A percentile compares a stretch with the other conserved stretches of the same genome.
These are phyloP conservation scores for Bathynomus jamesi DNA, from an alignment of 1,140 invertebrate genomes.

Conservation along the genomic window DNA sequence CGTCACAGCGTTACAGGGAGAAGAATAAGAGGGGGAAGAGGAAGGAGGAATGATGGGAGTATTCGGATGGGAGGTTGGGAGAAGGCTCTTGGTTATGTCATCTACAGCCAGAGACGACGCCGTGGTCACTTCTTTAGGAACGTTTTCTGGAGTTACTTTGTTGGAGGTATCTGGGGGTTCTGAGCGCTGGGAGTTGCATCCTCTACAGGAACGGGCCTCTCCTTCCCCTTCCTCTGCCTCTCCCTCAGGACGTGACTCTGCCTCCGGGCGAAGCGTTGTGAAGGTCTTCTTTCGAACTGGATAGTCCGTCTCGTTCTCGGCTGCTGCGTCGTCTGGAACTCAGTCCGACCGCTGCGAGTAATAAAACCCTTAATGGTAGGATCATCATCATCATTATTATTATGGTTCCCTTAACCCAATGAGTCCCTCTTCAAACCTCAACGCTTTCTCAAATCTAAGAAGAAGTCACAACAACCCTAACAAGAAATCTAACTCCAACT, in stretches of 20 bases:
- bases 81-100: not conserved
- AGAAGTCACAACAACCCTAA: no score
- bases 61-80: not conserved
- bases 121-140: not conserved
- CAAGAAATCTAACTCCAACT: no score
- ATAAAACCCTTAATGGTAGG: no score
- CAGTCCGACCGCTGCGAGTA: slow-evolving; percentile 77
- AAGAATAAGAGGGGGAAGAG: not conserved
- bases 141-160: not conserved
- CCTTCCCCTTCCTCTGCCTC: slow-evolving; percentile 54
- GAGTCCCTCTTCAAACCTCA: no score
- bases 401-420: no score
- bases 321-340: slow-evolving; percentile 79
- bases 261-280: slow-evolving; percentile 85
- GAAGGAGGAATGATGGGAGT: not conserved
- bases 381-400: no score
- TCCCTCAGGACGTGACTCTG: slow-evolving; percentile 74
- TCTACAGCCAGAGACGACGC: not conserved
- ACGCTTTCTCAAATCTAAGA: no score
- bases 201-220: not conserved
- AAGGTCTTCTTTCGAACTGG: slow-evolving; percentile 68
- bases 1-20: slow-evolving; percentile 3
- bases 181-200: not conserved
- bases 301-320: slow-evolving; percentile 42
- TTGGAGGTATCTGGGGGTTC: not conserved